These are phyloP conservation scores for Hetaerina titia DNA, from an alignment of 2,888 invertebrate genomes.

Conservation along the genomic window DNA sequence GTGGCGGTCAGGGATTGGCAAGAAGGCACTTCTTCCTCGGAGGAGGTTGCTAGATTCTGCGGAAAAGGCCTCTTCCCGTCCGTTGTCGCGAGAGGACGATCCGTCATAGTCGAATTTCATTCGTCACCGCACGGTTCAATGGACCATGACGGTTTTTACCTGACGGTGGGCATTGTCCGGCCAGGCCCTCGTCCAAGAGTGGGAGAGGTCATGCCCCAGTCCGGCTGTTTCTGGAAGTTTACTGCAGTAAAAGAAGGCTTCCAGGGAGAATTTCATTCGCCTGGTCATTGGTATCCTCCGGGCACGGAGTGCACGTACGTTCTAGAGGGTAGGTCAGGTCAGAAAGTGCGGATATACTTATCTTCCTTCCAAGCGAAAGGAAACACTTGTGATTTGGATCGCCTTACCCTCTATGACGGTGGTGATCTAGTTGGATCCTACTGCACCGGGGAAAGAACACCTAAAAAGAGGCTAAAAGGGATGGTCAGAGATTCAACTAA, in stretches of 20 bases:
- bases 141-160: constrained; percentile 53
- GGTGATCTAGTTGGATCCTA: constrained; percentile 6
- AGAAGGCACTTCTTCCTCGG: constrained; percentile 11
- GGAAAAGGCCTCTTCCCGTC: constrained; percentile 40
- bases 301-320: constrained; percentile 41
- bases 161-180: constrained; percentile 14
- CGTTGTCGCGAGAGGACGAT: neutral
- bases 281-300: constrained; percentile 46
- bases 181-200: neutral
- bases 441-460: neutral
- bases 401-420: constrained; percentile 14
- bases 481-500: neutral
- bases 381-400: neutral
- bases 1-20: constrained; percentile 42
- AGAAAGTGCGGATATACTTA: constrained; percentile 53
- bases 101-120: constrained; percentile 41
- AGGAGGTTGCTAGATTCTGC: constrained; percentile 48
- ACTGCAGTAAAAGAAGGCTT: neutral
- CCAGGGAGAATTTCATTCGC: constrained; percentile 54
- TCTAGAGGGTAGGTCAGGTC: constrained; percentile 4
- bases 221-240: constrained; percentile 46
- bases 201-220: constrained; percentile 32
- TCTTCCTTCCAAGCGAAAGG: constrained; percentile 40
- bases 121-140: constrained; percentile 29
- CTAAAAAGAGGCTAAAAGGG: neutral